These are phyloP conservation scores for Platypus cylindrus DNA, from an alignment of 2,888 invertebrate genomes.

Conservation along the genomic window DNA sequence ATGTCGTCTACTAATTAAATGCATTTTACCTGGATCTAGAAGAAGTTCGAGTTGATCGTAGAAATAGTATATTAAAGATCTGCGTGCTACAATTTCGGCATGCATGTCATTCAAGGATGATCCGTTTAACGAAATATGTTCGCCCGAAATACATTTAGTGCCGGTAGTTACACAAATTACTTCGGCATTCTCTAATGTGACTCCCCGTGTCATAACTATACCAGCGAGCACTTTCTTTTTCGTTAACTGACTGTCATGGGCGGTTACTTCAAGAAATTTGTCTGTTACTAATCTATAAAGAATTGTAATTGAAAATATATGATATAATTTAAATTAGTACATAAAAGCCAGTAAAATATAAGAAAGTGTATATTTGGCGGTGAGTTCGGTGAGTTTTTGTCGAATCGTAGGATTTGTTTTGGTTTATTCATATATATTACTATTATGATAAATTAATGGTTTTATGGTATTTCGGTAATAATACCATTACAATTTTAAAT, in stretches of 20 bases:
- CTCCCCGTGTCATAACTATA: slow-evolving; percentile 70
- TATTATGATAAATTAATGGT: too few relatives aligned
- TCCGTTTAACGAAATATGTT: slow-evolving; percentile 79
- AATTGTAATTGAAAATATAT: too few relatives aligned
- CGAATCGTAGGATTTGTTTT: too few relatives aligned
- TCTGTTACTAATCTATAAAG: slow-evolving; percentile 34
- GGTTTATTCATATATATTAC: too few relatives aligned
- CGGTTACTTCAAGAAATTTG: slow-evolving; percentile 66
- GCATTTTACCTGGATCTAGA: slow-evolving; percentile 15
- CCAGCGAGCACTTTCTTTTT: slow-evolving; percentile 91
- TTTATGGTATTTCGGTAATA: too few relatives aligned
- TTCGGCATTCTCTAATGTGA: slow-evolving; percentile 34
- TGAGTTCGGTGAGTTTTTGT: too few relatives aligned
- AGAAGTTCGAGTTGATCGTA: slow-evolving; percentile 56
- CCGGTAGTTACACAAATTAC: slow-evolving; percentile 75
- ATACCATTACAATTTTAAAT: too few relatives aligned
- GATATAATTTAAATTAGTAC: too few relatives aligned
- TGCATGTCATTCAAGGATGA: slow-evolving; percentile 89
- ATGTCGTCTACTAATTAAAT: too few relatives aligned
- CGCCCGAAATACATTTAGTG: slow-evolving; percentile 91
- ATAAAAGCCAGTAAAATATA: too few relatives aligned
- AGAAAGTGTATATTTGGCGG: too few relatives aligned
- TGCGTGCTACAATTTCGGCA: slow-evolving; percentile 86
- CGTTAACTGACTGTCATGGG: slow-evolving; percentile 60
- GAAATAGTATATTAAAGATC: slow-evolving; percentile 66